phyloP scores from a whole-genome alignment of 2,888 invertebrate genomes.

The Volucella bombylans region DNA sequence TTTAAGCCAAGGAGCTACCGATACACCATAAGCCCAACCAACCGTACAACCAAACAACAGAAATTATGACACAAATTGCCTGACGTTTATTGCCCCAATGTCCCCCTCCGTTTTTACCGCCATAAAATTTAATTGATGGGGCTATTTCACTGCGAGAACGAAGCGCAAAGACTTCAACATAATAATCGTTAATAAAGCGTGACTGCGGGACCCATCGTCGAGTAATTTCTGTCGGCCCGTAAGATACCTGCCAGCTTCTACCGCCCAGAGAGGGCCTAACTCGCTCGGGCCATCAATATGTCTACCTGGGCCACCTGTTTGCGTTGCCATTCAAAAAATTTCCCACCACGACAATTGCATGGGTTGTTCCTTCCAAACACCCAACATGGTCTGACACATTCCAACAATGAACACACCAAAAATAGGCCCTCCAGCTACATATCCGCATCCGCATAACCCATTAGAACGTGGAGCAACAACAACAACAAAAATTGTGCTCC shows the following conservation, averaged over 20 bases:
- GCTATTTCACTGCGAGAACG: conserved; percentile 41
- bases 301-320: conserved; percentile 54
- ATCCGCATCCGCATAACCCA: conserved; percentile 50
- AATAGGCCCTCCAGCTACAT: conserved; percentile 58
- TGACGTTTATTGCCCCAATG: conserved; percentile 45
- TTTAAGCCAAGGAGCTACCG: conserved; percentile 34
- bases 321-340: conserved; percentile 52
- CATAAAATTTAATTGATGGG: conserved; percentile 61
- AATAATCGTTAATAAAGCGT: conserved; percentile 62
- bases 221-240: conserved; percentile 3
- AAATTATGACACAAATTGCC: conserved; percentile 55
- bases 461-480: conserved; percentile 50
- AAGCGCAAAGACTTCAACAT: conserved; percentile 47
- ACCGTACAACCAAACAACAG: conserved; percentile 8
- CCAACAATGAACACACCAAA: conserved; percentile 33
- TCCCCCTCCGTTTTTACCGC: conserved; percentile 40
- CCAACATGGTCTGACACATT: conserved; percentile 17
- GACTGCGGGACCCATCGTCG: conserved; percentile 55
- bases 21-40: background rate
- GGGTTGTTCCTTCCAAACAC: conserved; percentile 29
- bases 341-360: conserved; percentile 34
- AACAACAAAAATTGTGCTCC: conserved; percentile 49
- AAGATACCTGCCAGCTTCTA: background rate
- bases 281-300: background rate
- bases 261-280: background rate